Percentiles rank a stretch among this genome's conserved stretches.
These are phyloP conservation scores for Myioborus melanocephalus DNA, from an alignment of 2,797 vertebrate species.

Conservation along the genomic window DNA sequence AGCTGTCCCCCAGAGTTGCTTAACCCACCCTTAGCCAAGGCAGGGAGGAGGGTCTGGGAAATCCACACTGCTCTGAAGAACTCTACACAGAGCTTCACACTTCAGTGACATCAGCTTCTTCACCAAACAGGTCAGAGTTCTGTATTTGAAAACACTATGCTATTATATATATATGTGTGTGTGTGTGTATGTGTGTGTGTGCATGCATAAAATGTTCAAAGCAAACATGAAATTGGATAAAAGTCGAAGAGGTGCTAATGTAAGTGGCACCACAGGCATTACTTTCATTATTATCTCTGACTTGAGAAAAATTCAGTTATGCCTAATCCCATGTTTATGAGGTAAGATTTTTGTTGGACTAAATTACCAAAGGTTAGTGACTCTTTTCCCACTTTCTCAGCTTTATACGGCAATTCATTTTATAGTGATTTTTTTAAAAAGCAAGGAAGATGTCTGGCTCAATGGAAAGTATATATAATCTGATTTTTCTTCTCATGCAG, in stretches of 20 bases:
- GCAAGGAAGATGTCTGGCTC: neutral
- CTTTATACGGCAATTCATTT: conserved; percentile 3
- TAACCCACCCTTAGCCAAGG: neutral
- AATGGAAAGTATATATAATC: conserved; percentile 53
- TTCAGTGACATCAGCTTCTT: neutral
- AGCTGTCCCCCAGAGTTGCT: neutral
- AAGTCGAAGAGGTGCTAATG: neutral
- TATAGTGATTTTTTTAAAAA: neutral
- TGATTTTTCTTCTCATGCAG: conserved; percentile 50
- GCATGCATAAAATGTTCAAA: neutral
- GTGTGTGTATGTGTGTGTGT: too few relatives aligned
- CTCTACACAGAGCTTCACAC: neutral
- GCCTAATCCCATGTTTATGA: neutral
- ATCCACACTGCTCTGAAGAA: neutral
- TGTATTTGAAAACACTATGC: neutral
- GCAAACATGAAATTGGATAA: neutral
- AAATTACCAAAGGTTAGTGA: neutral
- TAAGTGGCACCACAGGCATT: neutral
- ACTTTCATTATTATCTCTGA: neutral
- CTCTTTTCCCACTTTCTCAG: neutral
- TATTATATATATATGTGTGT: too few relatives aligned
- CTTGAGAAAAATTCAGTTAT: neutral
- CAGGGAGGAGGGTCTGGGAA: neutral
- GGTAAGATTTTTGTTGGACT: neutral
- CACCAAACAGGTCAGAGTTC: neutral